phyloP scores from a whole-genome alignment of 2,113 vertebrate species.

The Phyllostomus discolor region DNA sequence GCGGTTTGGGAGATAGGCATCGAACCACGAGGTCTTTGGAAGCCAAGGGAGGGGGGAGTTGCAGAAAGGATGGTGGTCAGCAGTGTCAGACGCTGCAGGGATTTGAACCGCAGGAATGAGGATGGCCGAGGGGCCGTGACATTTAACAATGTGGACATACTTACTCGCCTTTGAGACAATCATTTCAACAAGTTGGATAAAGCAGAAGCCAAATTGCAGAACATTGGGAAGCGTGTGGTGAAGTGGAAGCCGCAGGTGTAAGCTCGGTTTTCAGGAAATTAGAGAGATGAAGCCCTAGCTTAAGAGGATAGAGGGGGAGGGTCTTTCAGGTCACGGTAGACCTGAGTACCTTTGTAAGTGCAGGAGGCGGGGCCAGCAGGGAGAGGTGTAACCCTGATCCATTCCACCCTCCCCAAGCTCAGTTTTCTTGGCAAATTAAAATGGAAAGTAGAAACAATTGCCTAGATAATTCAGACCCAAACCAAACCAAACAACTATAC shows the following conservation, averaged over 20 bases:
- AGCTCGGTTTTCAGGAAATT: background rate
- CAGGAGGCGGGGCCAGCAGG: background rate
- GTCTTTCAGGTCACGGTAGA: background rate
- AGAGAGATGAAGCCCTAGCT: background rate
- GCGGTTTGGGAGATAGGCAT: background rate
- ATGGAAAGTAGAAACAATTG: constrained; percentile 13
- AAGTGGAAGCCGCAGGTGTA: background rate
- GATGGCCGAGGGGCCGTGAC: background rate
- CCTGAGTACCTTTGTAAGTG: background rate
- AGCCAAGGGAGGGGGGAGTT: background rate
- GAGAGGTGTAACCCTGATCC: background rate
- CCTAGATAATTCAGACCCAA: constrained; percentile 7
- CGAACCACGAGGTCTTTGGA: background rate
- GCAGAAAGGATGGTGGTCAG: background rate
- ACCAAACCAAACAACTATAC: background rate
- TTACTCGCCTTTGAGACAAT: background rate
- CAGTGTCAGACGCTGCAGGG: background rate
- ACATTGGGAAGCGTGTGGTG: background rate
- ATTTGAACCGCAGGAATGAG: background rate
- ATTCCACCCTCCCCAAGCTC: background rate
- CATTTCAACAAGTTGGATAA: background rate
- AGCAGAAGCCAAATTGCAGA: background rate
- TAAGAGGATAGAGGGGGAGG: background rate
- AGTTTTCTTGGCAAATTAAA: constrained; percentile 39
- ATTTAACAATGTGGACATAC: background rate